Evolutionary conservation across 2,888 invertebrate genomes (phyloP).

Genomic region (Mimachlamys varia): DNA sequence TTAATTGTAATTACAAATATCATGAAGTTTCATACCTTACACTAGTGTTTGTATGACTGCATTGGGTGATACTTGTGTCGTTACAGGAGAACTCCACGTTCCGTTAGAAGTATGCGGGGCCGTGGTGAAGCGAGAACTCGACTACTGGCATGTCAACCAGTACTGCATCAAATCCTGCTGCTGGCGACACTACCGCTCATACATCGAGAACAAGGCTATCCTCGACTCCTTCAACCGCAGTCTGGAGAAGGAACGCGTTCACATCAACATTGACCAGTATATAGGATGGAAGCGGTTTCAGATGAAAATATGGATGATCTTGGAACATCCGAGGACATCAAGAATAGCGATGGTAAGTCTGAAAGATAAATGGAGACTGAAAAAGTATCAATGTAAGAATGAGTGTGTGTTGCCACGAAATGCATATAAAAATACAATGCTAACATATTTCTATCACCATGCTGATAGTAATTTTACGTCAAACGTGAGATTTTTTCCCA

Average conservation of each 20-base stretch:
- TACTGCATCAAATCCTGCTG: slow-evolving; percentile 79
- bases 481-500: too few species aligned
- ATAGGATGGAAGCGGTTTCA: slow-evolving; percentile 76
- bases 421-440: background rate
- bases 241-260: slow-evolving; percentile 72
- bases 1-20: background rate
- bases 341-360: slow-evolving; percentile 77
- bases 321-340: slow-evolving; percentile 79
- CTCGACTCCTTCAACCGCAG: slow-evolving; percentile 77
- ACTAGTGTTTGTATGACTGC: background rate
- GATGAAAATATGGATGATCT: slow-evolving; percentile 77
- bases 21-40: background rate
- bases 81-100: slow-evolving; percentile 79
- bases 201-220: slow-evolving; percentile 78
- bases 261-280: slow-evolving; percentile 67
- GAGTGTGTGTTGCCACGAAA: background rate
- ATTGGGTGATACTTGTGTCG: slow-evolving; percentile 34
- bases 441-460: too few species aligned
- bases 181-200: slow-evolving; percentile 78
- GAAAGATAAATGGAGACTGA: background rate
- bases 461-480: too few species aligned
- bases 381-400: too few species aligned
- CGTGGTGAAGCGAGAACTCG: slow-evolving; percentile 79
- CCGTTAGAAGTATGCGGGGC: slow-evolving; percentile 80
- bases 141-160: slow-evolving; percentile 80